Percentiles rank a stretch among this genome's conserved stretches.
These are phyloP conservation scores for Polietes domitor DNA, from an alignment of 2,888 invertebrate species.

Conservation along the genomic window DNA sequence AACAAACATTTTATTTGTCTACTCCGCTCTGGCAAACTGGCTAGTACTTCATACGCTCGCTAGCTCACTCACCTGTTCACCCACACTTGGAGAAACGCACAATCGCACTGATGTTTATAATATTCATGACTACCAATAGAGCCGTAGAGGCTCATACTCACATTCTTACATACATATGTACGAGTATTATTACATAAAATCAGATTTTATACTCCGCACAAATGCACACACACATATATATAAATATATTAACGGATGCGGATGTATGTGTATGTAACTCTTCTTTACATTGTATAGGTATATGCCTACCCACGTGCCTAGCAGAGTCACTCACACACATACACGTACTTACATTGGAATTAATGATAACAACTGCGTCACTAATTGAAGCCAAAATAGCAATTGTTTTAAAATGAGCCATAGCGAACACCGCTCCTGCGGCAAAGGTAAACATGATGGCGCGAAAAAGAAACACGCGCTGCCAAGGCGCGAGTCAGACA, in stretches of 20 bases:
- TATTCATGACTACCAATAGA: slow-evolving; percentile 55
- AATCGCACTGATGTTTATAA: slow-evolving; percentile 56
- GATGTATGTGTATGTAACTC: not conserved
- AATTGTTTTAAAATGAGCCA: slow-evolving; percentile 55
- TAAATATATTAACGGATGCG: not conserved
- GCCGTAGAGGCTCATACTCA: not conserved
- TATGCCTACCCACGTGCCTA: not conserved
- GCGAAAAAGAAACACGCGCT: not conserved
- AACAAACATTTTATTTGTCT: slow-evolving; percentile 36
- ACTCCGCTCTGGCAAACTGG: not conserved
- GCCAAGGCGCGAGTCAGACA: not conserved
- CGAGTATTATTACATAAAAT: slow-evolving; percentile 9
- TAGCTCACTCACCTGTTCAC: not conserved
- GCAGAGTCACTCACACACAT: not conserved
- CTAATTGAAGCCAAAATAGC: slow-evolving; percentile 77
- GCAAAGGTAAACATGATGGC: not conserved
- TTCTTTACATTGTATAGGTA: not conserved
- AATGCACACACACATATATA: not conserved
- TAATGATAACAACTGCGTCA: slow-evolving; percentile 68
- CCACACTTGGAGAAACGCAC: not conserved
- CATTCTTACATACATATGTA: not conserved
- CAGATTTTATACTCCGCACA: slow-evolving; percentile 1
- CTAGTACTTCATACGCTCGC: not conserved
- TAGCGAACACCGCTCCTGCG: not conserved
- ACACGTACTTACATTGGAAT: slow-evolving; percentile 56